Evolutionary conservation across 64 coral and sea anemone species (phyloP).

Genomic region (Actinia tenebrosa): DNA sequence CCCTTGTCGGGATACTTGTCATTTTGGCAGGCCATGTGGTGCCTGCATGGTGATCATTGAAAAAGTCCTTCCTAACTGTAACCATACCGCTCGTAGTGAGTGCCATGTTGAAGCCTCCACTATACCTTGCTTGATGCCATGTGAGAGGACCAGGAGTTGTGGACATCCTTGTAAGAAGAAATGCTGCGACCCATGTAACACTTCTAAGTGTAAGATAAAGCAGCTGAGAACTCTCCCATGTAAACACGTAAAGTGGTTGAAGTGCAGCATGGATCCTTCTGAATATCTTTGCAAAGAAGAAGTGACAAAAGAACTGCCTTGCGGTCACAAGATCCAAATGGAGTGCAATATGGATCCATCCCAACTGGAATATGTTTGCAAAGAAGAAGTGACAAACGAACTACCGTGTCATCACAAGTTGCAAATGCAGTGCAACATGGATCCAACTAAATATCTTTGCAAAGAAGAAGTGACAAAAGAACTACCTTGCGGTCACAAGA

Average conservation of each 20-base stretch:
- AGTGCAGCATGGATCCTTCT: slow-evolving; percentile 17
- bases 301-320: slow-evolving; percentile 15
- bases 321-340: not conserved
- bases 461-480: not conserved
- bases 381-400: not conserved
- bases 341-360: not conserved
- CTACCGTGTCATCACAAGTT: slow-evolving; percentile 6
- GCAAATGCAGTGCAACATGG: not conserved
- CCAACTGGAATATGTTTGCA: not conserved
- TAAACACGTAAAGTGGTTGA: not conserved
- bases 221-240: slow-evolving; percentile 23
- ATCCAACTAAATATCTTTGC: not conserved
- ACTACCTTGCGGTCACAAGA: slow-evolving; percentile 2
- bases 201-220: slow-evolving; percentile 14
- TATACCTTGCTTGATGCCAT: slow-evolving; percentile 18
- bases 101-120: slow-evolving; percentile 13
- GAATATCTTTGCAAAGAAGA: slow-evolving; percentile 17
- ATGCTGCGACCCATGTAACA: slow-evolving; percentile 31
- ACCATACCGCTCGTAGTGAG: not conserved
- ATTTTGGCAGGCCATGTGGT: slow-evolving; percentile 18
- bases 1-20: slow-evolving; percentile 10
- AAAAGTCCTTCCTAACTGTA: slow-evolving; percentile 18
- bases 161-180: slow-evolving; percentile 50
- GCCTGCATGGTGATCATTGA: not conserved
- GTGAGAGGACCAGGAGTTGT: slow-evolving; percentile 36